A percentile compares a stretch with the other conserved stretches of the same genome.
These are phyloP conservation scores for Rachycentron canadum DNA, from an alignment of 2,797 vertebrate genomes.

Conservation along the genomic window DNA sequence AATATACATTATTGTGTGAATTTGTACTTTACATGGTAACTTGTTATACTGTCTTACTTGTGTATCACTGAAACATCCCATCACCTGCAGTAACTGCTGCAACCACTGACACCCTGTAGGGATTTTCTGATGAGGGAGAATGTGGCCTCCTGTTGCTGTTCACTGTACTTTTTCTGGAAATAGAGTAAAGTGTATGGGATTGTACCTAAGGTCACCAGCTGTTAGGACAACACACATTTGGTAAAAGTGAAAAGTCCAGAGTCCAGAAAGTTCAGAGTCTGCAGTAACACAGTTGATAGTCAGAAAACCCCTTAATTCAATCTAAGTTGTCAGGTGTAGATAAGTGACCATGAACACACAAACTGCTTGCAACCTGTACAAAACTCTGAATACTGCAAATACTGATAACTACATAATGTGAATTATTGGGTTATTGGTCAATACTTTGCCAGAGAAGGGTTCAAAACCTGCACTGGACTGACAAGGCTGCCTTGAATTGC, in stretches of 20 bases:
- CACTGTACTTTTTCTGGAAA: slow-evolving; percentile 74
- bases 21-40: not conserved
- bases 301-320: slow-evolving; percentile 26
- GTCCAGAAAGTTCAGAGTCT: slow-evolving; percentile 66
- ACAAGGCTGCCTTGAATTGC: not conserved
- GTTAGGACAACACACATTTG: slow-evolving; percentile 60
- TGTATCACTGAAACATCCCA: not conserved
- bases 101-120: slow-evolving; percentile 2
- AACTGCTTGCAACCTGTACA: slow-evolving; percentile 1
- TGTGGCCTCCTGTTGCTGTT: slow-evolving; percentile 58
- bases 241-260: slow-evolving; percentile 66
- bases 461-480: not conserved
- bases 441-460: not conserved
- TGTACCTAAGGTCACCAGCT: slow-evolving; percentile 65
- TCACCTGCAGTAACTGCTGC: no score
- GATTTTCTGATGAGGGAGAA: slow-evolving; percentile 35
- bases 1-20: not conserved
- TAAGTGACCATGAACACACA: not conserved
- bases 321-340: not conserved
- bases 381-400: not conserved
- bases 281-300: slow-evolving; percentile 8
- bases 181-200: slow-evolving; percentile 74
- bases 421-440: not conserved
- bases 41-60: not conserved
- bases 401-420: not conserved